Evolutionary conservation across 2,113 vertebrate genomes (phyloP).

Genomic region (Terrapene triunguis): DNA sequence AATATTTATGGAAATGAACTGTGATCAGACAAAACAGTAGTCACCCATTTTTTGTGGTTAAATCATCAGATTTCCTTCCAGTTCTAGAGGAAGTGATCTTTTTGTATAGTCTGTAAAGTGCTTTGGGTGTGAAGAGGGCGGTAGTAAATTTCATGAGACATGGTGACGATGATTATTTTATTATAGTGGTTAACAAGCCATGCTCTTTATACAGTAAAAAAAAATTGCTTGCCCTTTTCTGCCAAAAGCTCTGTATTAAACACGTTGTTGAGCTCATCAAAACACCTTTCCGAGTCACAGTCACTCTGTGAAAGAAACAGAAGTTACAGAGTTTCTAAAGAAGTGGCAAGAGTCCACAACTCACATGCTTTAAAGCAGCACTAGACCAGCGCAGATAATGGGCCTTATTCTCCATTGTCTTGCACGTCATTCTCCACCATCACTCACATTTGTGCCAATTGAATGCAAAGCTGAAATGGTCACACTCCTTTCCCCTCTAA

Average conservation of each 20-base stretch:
- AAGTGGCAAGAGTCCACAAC: not conserved
- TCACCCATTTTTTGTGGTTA: not conserved
- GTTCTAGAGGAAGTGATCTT: slow-evolving; percentile 23
- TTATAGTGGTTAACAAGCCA: not conserved
- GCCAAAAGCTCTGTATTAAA: not conserved
- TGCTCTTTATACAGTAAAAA: slow-evolving; percentile 12
- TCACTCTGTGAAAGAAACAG: not conserved
- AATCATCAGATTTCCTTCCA: not conserved
- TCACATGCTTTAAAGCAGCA: not conserved
- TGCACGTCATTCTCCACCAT: not conserved
- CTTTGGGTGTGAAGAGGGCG: not conserved
- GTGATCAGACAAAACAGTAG: not conserved
- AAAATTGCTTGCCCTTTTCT: slow-evolving; percentile 20
- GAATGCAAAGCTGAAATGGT: not conserved
- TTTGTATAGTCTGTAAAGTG: not conserved
- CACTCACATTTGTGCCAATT: not conserved
- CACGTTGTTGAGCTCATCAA: not conserved
- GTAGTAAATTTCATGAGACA: not conserved
- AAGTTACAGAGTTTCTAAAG: not conserved
- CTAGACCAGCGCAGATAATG: not conserved
- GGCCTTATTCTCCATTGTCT: not conserved
- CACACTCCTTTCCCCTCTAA: not conserved
- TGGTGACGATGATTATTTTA: not conserved
- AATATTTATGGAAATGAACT: not conserved
- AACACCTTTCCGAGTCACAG: not conserved